Evolutionary conservation across 1,140 invertebrate genomes (phyloP).

Genomic region (Drosophila punjabiensis): DNA sequence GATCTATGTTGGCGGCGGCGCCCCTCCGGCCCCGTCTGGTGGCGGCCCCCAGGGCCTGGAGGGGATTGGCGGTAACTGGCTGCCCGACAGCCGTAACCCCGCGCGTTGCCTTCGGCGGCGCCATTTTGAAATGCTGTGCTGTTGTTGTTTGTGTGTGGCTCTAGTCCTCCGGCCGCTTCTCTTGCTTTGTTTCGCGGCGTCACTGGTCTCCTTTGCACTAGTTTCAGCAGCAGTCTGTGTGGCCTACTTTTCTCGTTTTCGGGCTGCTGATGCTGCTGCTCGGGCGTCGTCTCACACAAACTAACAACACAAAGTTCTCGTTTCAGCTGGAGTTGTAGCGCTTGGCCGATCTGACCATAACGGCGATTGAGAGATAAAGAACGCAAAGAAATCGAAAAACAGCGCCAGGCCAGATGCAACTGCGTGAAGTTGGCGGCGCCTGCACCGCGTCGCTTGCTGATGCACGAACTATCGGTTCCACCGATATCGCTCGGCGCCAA

Average conservation of each 20-base stretch:
- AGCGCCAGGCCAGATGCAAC: slow-evolving; percentile 18
- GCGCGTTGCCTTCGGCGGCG: slow-evolving; percentile 76
- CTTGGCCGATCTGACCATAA: slow-evolving; percentile 29
- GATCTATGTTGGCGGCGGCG: slow-evolving; percentile 56
- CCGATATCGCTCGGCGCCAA: too few relatives aligned
- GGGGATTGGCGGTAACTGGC: slow-evolving; percentile 53
- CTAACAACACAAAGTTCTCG: slow-evolving; percentile 14
- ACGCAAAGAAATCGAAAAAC: slow-evolving; percentile 37
- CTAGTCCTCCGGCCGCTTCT: slow-evolving; percentile 29
- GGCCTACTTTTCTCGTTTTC: background rate
- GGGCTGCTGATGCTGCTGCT: slow-evolving; percentile 5
- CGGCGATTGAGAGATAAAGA: slow-evolving; percentile 29
- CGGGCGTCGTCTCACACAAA: slow-evolving; percentile 31
- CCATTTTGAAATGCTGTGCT: slow-evolving; percentile 75
- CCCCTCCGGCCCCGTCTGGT: slow-evolving; percentile 84
- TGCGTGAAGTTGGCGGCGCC: too few relatives aligned
- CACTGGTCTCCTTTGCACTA: slow-evolving; percentile 21
- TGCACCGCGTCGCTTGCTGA: too few relatives aligned
- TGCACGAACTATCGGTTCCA: too few relatives aligned
- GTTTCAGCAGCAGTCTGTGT: too few relatives aligned
- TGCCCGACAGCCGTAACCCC: slow-evolving; percentile 42
- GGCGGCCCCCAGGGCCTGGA: slow-evolving; percentile 46
- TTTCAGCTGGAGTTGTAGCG: slow-evolving; percentile 34
- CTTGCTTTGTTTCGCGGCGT: slow-evolving; percentile 27
- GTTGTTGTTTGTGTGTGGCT: slow-evolving; percentile 20